These are phyloP conservation scores for Neodiprion fabricii DNA, from an alignment of 1,140 invertebrate genomes.

Conservation along the genomic window DNA sequence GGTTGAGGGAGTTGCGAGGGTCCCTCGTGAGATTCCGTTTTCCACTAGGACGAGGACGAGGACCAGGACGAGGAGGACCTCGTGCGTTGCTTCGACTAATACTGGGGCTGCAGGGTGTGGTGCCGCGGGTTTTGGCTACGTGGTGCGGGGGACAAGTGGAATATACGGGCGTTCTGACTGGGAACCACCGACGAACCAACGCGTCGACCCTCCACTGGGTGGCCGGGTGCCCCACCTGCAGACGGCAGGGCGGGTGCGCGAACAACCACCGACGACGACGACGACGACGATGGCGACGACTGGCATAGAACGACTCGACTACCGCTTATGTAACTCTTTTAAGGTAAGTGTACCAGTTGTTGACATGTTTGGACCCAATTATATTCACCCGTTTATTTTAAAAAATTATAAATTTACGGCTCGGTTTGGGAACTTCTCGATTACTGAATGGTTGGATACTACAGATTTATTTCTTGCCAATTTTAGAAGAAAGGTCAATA, in stretches of 20 bases:
- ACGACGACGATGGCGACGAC: not conserved
- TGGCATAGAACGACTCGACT: no score
- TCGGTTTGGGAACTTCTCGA: no score
- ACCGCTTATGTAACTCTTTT: no score
- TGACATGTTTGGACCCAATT: no score
- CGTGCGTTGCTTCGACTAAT: not conserved
- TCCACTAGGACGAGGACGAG: not conserved
- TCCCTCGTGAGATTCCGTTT: not conserved
- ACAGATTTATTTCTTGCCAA: no score
- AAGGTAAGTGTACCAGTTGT: no score
- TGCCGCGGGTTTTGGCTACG: not conserved
- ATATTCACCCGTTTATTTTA: no score
- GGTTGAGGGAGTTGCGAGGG: not conserved
- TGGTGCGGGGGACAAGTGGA: not conserved
- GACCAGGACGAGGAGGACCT: no score
- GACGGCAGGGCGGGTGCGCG: not conserved
- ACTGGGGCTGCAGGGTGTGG: constrained; percentile 1
- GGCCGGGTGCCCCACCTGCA: not conserved
- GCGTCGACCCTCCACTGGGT: constrained; percentile 1
- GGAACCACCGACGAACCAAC: not conserved
- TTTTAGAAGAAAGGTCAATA: no score
- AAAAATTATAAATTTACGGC: no score
- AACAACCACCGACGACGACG: not conserved
- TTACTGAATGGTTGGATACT: no score
- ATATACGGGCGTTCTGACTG: constrained; percentile 2